A percentile compares a stretch with the other conserved stretches of the same genome.
Evolutionary conservation across 2,113 vertebrate species (phyloP).

Genomic region (Hippolais icterina): DNA sequence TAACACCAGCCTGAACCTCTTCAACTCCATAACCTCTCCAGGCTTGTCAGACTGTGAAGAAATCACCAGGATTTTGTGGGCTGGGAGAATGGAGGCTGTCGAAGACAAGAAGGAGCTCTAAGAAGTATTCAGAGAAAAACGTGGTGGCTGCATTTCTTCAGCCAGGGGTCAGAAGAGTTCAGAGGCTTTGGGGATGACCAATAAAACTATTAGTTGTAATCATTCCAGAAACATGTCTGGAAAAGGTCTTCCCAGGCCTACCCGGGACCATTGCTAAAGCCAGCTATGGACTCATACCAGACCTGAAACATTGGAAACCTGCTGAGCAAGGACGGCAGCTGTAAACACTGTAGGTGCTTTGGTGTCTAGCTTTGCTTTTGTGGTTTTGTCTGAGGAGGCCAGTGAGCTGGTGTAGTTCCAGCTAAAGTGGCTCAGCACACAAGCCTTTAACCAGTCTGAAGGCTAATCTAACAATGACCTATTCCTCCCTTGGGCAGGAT

Average conservation of each 20-base stretch:
- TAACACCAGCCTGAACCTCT: neutral
- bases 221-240: conserved; percentile 1
- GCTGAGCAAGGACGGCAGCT: neutral
- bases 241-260: neutral
- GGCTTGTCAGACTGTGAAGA: neutral
- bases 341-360: neutral
- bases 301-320: conserved; percentile 33
- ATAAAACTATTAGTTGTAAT: neutral
- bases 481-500: neutral
- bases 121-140: neutral
- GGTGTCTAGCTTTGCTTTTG: neutral
- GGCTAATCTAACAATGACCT: neutral
- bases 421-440: neutral
- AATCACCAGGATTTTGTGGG: neutral
- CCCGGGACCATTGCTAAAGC: neutral
- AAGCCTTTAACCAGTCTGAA: neutral
- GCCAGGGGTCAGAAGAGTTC: neutral
- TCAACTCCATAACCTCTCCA: neutral
- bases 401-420: neutral
- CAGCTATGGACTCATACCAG: neutral
- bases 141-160: neutral
- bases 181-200: neutral
- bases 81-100: neutral
- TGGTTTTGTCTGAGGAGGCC: neutral
- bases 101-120: neutral